phyloP scores from a whole-genome alignment of 2,113 vertebrate species.

The Pyxicephalus adspersus region DNA sequence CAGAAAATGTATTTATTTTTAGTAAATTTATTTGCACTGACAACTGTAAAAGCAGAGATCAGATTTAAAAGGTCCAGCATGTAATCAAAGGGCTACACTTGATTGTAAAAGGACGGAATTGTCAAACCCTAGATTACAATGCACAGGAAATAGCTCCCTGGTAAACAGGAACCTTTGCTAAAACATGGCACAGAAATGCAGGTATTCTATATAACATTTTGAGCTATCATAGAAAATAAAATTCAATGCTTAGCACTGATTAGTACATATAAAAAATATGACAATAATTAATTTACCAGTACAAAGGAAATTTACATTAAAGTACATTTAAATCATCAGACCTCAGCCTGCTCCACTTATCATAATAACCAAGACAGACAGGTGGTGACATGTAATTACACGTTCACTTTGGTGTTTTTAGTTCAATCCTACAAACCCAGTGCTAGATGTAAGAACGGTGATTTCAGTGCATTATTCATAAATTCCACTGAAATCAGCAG shows the following conservation, averaged over 20 bases:
- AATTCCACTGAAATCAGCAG: no score
- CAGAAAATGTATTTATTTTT: no score
- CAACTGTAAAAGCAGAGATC: no score
- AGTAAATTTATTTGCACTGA: no score
- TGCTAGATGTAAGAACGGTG: no score
- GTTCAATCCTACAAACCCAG: no score
- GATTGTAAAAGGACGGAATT: not conserved
- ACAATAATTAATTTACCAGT: not conserved
- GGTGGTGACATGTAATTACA: no score
- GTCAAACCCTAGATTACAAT: not conserved
- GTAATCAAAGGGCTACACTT: not conserved
- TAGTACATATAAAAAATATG: not conserved
- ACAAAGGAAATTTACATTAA: not conserved
- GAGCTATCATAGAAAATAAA: not conserved
- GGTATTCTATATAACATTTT: not conserved
- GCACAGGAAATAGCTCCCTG: slow-evolving; percentile 10
- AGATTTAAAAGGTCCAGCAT: not conserved
- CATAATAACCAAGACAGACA: no score
- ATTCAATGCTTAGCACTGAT: not conserved
- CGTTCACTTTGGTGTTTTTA: no score
- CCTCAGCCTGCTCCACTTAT: no score
- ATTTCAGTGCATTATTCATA: no score
- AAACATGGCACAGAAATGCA: not conserved
- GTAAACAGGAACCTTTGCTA: slow-evolving; percentile 28
- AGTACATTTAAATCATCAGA: no score